Evolutionary conservation across 2,113 vertebrate genomes (phyloP).

Genomic region (Onychostoma macrolepis): DNA sequence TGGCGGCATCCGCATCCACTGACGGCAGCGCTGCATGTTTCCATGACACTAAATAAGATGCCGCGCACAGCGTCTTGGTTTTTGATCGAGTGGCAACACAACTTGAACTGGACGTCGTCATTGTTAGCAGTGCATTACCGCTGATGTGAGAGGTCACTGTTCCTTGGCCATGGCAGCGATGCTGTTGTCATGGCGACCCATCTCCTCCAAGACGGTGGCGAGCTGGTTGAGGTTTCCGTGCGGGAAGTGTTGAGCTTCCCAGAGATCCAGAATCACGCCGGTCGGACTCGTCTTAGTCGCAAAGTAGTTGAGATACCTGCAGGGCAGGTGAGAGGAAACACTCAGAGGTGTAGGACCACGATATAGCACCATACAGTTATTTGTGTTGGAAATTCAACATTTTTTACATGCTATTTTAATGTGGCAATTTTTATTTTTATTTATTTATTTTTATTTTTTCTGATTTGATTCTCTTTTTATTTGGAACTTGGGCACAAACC

Average conservation of each 20-base stretch:
- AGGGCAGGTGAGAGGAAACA: background rate
- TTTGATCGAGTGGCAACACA: background rate
- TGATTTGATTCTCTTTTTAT: background rate
- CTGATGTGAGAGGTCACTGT: slow-evolving; percentile 75
- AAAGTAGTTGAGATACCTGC: slow-evolving; percentile 97
- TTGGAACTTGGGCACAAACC: background rate
- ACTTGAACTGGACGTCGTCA: background rate
- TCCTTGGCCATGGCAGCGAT: slow-evolving; percentile 83
- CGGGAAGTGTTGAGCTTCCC: slow-evolving; percentile 98
- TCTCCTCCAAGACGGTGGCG: slow-evolving; percentile 94
- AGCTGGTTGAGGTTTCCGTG: slow-evolving; percentile 93
- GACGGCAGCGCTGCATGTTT: slow-evolving; percentile 92
- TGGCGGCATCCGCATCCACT: slow-evolving; percentile 85
- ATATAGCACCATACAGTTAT: background rate
- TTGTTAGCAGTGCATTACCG: too few relatives aligned
- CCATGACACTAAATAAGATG: slow-evolving; percentile 84
- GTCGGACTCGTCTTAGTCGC: slow-evolving; percentile 97
- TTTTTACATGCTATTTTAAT: background rate
- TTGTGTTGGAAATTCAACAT: background rate
- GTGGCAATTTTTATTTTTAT: background rate
- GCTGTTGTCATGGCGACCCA: slow-evolving; percentile 90
- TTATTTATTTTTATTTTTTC: too few relatives aligned
- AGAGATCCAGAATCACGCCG: slow-evolving; percentile 95
- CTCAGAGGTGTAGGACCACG: background rate
- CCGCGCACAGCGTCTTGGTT: background rate